Percentiles rank a stretch among this genome's conserved stretches.
Conservation (phyloP, 2,888 invertebrate genomes). For the Lottia scabra region DNA sequence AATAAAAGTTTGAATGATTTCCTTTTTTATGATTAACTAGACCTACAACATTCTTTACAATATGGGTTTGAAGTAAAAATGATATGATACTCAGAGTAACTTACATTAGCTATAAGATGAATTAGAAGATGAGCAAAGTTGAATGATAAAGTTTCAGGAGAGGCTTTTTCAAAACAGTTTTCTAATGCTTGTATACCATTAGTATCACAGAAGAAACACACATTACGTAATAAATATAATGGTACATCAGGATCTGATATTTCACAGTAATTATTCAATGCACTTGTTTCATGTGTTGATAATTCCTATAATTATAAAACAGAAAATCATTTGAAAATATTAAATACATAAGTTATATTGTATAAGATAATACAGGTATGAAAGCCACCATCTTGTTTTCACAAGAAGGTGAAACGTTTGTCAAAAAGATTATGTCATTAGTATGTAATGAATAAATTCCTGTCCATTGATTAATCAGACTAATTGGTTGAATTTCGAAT, state of each 20-base stretch:
- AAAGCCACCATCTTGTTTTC: too few species aligned
- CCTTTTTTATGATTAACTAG: too few species aligned
- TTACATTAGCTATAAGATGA: constrained; percentile 86
- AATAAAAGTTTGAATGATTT: too few species aligned
- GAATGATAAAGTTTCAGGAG: constrained; percentile 82
- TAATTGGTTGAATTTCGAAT: too few species aligned
- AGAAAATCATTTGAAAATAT: not conserved
- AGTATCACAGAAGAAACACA: constrained; percentile 92
- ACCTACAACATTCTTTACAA: too few species aligned
- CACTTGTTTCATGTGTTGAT: constrained; percentile 85
- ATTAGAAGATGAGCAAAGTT: constrained; percentile 93
- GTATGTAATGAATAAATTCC: too few species aligned
- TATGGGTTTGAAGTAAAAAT: too few species aligned
- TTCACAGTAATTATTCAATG: constrained; percentile 86
- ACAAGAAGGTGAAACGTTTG: too few species aligned
- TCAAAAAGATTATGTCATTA: too few species aligned
- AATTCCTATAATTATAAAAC: constrained; percentile 73
- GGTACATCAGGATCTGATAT: constrained; percentile 88
- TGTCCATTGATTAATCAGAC: too few species aligned
- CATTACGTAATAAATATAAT: constrained; percentile 88
- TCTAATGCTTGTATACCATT: constrained; percentile 91
- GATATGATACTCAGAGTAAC: constrained; percentile 28
- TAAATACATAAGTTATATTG: too few species aligned
- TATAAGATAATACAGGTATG: too few species aligned
- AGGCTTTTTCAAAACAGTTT: constrained; percentile 83